These are phyloP conservation scores for Pseudomyrmex sp. DNA, from an alignment of 1,140 invertebrate genomes.

Conservation along the genomic window DNA sequence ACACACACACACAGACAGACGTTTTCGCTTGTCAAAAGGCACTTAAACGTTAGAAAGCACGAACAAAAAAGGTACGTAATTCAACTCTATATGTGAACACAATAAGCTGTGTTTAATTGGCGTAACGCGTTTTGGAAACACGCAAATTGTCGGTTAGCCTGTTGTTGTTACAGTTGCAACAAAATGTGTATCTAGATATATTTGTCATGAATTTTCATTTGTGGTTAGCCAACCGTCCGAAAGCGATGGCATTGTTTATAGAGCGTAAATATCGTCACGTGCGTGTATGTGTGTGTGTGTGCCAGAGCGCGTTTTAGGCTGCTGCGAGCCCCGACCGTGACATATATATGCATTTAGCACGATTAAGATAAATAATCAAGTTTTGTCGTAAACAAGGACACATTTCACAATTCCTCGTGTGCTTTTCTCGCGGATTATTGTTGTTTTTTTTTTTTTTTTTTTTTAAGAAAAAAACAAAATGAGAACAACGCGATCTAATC, in stretches of 20 bases:
- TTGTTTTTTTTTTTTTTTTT: too few relatives aligned
- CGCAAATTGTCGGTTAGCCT: neutral
- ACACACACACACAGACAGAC: too few relatives aligned
- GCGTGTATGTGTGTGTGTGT: neutral
- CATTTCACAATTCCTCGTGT: neutral
- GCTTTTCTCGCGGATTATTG: neutral
- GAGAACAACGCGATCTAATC: too few relatives aligned
- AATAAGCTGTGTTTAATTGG: neutral
- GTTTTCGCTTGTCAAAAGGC: too few relatives aligned
- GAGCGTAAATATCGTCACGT: constrained; percentile 11
- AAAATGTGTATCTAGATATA: neutral
- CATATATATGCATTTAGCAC: constrained; percentile 33
- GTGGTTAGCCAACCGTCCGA: constrained; percentile 1
- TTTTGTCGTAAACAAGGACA: constrained; percentile 12
- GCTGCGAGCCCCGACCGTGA: constrained; percentile 24
- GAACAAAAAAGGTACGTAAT: too few relatives aligned
- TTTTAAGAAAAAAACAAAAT: too few relatives aligned
- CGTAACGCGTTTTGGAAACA: neutral
- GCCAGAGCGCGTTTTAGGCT: constrained; percentile 44
- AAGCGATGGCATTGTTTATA: constrained; percentile 50
- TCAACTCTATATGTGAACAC: too few relatives aligned
- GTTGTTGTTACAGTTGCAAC: neutral
- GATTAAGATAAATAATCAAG: constrained; percentile 18
- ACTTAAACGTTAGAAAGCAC: too few relatives aligned
- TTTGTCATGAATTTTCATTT: neutral